Evolutionary conservation across 2,888 invertebrate species (phyloP).

Genomic region (Chouioia cunea): DNA sequence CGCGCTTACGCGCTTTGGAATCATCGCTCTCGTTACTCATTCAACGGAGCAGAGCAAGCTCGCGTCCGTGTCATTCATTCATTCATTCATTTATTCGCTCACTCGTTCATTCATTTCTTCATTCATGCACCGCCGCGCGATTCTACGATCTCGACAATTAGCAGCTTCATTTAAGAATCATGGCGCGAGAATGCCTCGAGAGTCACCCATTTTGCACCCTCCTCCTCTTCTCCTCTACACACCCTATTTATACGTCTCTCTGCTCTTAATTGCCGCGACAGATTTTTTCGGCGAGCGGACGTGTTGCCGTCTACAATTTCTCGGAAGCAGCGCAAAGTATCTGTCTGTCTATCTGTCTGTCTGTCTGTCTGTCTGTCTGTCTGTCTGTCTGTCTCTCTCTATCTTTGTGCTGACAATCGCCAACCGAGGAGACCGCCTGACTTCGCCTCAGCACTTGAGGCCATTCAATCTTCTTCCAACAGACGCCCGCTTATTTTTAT

Average conservation of each 20-base stretch:
- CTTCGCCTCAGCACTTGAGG: no score
- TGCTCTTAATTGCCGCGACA: constrained; percentile 6
- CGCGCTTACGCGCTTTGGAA: neutral
- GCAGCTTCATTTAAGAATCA: constrained; percentile 49
- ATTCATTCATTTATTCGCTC: constrained; percentile 40
- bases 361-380: neutral
- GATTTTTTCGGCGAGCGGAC: constrained; percentile 27
- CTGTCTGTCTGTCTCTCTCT: neutral
- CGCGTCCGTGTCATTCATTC: constrained; percentile 25
- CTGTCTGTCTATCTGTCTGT: neutral
- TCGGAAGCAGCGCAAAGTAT: constrained; percentile 15
- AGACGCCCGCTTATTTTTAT: no score
- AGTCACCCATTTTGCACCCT: neutral
- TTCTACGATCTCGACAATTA: constrained; percentile 51
- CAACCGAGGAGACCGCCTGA: neutral
- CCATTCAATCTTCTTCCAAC: no score
- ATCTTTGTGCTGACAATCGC: neutral
- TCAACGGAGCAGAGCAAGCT: constrained; percentile 10
- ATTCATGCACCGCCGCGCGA: constrained; percentile 32
- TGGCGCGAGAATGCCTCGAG: constrained; percentile 40
- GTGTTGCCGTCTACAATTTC: constrained; percentile 1
- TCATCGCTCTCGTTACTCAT: neutral
- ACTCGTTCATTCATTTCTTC: constrained; percentile 34
- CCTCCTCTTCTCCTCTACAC: no score
- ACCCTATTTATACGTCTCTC: neutral